Evolutionary conservation across 2,113 vertebrate genomes (phyloP), one percentile per base, ranked within the genome.

Genomic region (Chloroceryle aenea): DNA sequence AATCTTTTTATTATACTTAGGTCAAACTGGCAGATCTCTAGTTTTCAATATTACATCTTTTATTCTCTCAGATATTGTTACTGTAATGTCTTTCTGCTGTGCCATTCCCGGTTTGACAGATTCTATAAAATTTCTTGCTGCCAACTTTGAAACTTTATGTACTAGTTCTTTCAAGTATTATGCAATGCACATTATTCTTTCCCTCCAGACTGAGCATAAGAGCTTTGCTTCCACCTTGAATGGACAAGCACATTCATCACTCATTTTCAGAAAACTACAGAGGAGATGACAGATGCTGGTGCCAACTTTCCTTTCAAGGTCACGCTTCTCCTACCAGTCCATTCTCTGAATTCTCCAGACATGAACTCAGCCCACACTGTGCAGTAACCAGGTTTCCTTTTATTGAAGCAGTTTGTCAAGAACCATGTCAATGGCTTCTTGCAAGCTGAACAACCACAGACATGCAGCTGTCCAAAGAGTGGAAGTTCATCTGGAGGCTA

Each of bases 161-260:
- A 42, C 75, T 66, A 62, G 45, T 32, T 88, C 68, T 84, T 88
- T 80, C 55, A 34, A 58, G 34, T 26, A 42, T 53, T 69, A 55
- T 63, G 42, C n/a, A 62, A 62, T 8, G 29, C 36, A 63, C 47
- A 47, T 93, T 74, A 74, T 45, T 88, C 68, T 84, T 86, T 80
- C 79, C 26, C 26, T 86, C 53, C 43, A 43, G 6, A 18, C 79
- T 83, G 38, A 90, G 38, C 36, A 19, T 0, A 38, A 63, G 76
- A 93, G 50, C 75, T 93, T 69, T 48, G 6, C 58, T 83, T 94
- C 59, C 32, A 77, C 59, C 75, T 71, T 22, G 58, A 86, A 80
- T 34, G 75, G 71, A 58, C 88, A 88, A 68, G 68, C 47, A 83
- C 68, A 88, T 94, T 88, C 32, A 86, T 88, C 90, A 92, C 20